Evolutionary conservation across 2,113 vertebrate genomes (phyloP).

Genomic region (Ibidorhyncha struthersii): DNA sequence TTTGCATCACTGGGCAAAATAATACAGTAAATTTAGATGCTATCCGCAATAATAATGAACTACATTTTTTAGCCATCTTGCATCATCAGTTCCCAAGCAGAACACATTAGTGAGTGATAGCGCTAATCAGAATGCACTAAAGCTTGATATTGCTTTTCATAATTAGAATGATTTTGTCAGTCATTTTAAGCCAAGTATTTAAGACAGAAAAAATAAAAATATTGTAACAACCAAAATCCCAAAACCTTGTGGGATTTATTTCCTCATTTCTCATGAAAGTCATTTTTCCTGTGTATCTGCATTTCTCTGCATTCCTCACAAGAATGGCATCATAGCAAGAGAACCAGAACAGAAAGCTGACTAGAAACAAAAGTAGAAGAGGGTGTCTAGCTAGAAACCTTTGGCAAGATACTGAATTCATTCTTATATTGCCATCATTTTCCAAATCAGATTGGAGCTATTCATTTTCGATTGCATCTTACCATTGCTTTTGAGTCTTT

Average conservation of each 20-base stretch:
- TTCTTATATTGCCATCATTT: background rate
- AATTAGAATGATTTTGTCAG: background rate
- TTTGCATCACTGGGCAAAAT: background rate
- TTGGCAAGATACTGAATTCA: background rate
- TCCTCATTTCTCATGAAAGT: background rate
- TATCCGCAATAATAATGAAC: background rate
- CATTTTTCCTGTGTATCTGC: background rate
- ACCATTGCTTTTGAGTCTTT: background rate
- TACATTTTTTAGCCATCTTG: background rate
- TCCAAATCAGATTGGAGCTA: background rate
- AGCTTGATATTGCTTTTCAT: background rate
- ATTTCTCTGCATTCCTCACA: background rate
- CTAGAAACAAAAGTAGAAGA: background rate
- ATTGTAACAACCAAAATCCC: background rate
- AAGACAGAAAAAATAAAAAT: background rate
- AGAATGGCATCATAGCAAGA: background rate
- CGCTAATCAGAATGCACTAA: background rate
- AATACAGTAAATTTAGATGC: background rate
- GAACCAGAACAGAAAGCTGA: background rate
- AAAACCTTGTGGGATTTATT: background rate
- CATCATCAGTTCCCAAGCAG: conserved; percentile 8
- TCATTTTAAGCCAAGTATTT: background rate
- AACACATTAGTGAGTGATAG: conserved; percentile 4
- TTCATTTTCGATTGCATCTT: background rate
- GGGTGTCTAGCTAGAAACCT: background rate